Evolutionary conservation across 2,797 vertebrate species (phyloP), one percentile per base, ranked within the genome.

Genomic region (Corythornis leucogaster): DNA sequence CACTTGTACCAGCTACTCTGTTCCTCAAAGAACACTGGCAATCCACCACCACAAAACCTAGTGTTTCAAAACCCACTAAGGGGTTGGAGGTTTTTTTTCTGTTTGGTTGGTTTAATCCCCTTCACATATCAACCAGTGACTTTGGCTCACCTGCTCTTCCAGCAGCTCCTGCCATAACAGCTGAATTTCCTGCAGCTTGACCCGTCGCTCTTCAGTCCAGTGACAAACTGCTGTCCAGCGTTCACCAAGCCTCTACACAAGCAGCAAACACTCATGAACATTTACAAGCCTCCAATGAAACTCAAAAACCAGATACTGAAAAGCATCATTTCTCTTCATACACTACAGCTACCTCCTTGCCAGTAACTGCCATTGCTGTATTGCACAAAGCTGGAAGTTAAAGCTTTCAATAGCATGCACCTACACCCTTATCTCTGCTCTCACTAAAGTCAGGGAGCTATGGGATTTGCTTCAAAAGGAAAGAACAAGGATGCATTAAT

Each of bases 221-320:
- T 98, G 99, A 91, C 99, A 99, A 93, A 99, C 99, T 1, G 99
- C 99, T 10, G 99, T 99, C 99, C 99, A 99, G 31, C 99, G 98
- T 86, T 99, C 99, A 4, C 99, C 99, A 43, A 99, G 97, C 74
- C 98, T 98, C 99, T 99, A 89, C 69, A 81, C 57, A 40, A 69
- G 86, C 33, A 64, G 25, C 16, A 45, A 73, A 73, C 4, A 20
- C 11, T 42, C 30, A 12, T 38, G 20, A 94, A 48, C 3, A 0
- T 51, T 26, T 55, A 59, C 0, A 0, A 51, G 30, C 30, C 31
- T 58, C 58, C 26, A 85, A 63, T 31, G 16, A 71, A 90, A 38
- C 15, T 57, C 35, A 63, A 80, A 81, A 79, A 22, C 12, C 28
- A 81, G 33, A 71, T 43, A 74, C 5, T 58, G 14, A 71, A 31